phyloP scores from a whole-genome alignment of 1,140 invertebrate species.

The Melitaea cinxia region DNA sequence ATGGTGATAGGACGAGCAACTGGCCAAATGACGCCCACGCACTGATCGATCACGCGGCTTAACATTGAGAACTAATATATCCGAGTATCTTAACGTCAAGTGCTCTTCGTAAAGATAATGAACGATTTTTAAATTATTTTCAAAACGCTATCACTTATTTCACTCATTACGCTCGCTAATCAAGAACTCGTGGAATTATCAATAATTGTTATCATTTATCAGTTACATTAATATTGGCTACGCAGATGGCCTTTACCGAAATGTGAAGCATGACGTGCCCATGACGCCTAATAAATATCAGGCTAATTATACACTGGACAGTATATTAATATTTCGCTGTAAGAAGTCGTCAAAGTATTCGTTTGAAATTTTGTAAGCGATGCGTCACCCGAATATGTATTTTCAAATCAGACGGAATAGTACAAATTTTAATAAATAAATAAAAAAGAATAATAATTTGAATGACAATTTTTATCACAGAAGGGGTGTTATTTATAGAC shows the following conservation, averaged over 20 bases:
- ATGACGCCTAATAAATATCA: conserved; percentile 12
- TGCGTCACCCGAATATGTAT: background rate
- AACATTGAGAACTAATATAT: conserved; percentile 21
- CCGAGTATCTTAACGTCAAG: background rate
- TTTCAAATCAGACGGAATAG: background rate
- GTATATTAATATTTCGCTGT: conserved; percentile 21
- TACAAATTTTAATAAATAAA: no score
- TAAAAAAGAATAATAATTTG: no score
- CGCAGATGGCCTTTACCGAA: conserved; percentile 20
- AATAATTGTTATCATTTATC: conserved; percentile 13
- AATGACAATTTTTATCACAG: no score
- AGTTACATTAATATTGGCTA: conserved; percentile 6
- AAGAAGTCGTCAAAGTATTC: conserved; percentile 19
- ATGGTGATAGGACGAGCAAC: conserved; percentile 11
- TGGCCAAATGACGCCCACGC: conserved; percentile 20
- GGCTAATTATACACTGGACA: conserved; percentile 24
- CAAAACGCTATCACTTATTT: no score
- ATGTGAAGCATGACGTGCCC: conserved; percentile 21
- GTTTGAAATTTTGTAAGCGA: conserved; percentile 23
- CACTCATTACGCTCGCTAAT: background rate
- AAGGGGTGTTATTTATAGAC: no score
- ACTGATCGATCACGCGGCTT: conserved; percentile 14
- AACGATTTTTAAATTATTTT: no score
- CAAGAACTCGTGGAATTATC: background rate
- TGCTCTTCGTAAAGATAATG: background rate